These are phyloP conservation scores for Eleutherodactylus coqui DNA, from an alignment of 2,797 vertebrate species.

Conservation along the genomic window DNA sequence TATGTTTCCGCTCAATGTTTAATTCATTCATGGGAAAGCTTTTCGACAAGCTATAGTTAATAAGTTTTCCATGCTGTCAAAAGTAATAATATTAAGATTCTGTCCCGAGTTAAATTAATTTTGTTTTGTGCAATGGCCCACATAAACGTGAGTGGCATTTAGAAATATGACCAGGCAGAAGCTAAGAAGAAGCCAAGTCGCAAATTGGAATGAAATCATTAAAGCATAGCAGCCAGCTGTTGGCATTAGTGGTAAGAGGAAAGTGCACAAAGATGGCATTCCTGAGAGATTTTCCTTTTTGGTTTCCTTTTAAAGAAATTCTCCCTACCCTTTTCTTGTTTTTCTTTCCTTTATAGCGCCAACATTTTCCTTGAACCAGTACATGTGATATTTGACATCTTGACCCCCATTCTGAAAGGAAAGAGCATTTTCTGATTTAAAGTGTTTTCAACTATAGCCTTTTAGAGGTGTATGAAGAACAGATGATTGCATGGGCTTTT, in stretches of 20 bases:
- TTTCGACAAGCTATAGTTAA: conserved; percentile 75
- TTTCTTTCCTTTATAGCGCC: conserved; percentile 58
- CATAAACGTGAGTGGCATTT: conserved; percentile 75
- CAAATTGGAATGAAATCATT: conserved; percentile 65
- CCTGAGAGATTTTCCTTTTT: conserved; percentile 33
- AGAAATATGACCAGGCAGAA: conserved; percentile 72
- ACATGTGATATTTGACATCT: conserved; percentile 64
- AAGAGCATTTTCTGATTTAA: conserved; percentile 67
- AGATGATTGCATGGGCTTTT: conserved; percentile 72
- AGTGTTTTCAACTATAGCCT: conserved; percentile 66
- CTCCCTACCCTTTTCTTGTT: conserved; percentile 57
- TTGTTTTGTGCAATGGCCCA: conserved; percentile 76
- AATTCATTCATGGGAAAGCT: conserved; percentile 66
- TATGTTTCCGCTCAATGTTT: conserved; percentile 68
- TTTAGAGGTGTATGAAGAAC: conserved; percentile 66
- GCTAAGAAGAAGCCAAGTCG: conserved; percentile 69
- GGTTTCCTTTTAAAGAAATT: conserved; percentile 57
- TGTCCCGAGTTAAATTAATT: conserved; percentile 79
- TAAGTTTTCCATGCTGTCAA: conserved; percentile 80
- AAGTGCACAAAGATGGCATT: conserved; percentile 32
- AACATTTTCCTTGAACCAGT: conserved; percentile 64
- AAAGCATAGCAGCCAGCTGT: conserved; percentile 67
- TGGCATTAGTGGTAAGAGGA: conserved; percentile 50
- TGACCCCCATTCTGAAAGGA: conserved; percentile 68
- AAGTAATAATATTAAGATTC: conserved; percentile 78